These are phyloP conservation scores for Amphipyra berbera DNA, from an alignment of 2,888 invertebrate species.

Conservation along the genomic window DNA sequence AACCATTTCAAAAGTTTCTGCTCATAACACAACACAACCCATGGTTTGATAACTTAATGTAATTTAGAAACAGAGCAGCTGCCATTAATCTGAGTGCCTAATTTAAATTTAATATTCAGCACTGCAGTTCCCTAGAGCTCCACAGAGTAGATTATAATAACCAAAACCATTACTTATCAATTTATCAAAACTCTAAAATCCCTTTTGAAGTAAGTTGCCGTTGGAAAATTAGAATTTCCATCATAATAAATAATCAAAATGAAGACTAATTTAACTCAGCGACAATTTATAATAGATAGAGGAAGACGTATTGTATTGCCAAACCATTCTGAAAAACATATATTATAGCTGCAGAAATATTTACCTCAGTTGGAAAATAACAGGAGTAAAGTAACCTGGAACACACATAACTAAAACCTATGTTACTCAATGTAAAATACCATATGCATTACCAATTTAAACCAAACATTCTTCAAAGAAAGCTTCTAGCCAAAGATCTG, in stretches of 20 bases:
- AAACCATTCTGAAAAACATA: neutral
- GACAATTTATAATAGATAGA: neutral
- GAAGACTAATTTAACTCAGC: no score
- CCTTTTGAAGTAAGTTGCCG: constrained; percentile 29
- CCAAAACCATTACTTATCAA: constrained; percentile 40
- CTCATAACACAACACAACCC: neutral
- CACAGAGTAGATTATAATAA: constrained; percentile 41
- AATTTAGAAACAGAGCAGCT: constrained; percentile 17
- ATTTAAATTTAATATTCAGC: constrained; percentile 45
- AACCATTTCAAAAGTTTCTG: no score
- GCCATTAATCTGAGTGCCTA: constrained; percentile 36
- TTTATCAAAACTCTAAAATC: constrained; percentile 41
- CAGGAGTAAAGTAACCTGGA: neutral
- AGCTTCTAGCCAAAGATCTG: constrained; percentile 16
- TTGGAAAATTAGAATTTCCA: constrained; percentile 21
- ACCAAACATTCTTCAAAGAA: constrained; percentile 26
- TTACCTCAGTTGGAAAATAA: neutral
- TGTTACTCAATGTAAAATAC: neutral
- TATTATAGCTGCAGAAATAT: neutral
- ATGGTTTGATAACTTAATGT: constrained; percentile 20
- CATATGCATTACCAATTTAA: constrained; percentile 26
- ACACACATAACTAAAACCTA: neutral
- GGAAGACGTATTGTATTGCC: no score
- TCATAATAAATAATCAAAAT: constrained; percentile 22
- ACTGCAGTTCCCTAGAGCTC: constrained; percentile 19